A percentile compares a stretch with the other conserved stretches of the same genome.
These are phyloP conservation scores for Sebastes goodei DNA, from an alignment of 2,797 vertebrate genomes.

Conservation along the genomic window DNA sequence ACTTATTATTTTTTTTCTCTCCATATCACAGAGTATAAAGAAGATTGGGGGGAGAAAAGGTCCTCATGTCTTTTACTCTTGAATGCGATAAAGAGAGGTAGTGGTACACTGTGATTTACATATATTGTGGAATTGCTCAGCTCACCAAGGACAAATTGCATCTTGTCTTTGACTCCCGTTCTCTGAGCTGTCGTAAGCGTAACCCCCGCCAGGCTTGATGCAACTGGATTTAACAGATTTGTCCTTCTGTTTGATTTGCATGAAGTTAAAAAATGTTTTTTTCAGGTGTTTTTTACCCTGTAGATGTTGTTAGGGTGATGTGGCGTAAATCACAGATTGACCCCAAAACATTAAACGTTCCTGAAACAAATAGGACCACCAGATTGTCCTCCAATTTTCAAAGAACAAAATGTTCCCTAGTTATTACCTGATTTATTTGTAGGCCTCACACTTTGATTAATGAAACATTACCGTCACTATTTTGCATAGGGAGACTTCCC, in stretches of 20 bases:
- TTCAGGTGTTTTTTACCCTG: neutral
- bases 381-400: neutral
- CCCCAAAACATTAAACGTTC: neutral
- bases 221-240: slow-evolving; percentile 21
- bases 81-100: slow-evolving; percentile 55
- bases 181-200: slow-evolving; percentile 25
- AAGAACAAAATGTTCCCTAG: neutral
- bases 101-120: slow-evolving; percentile 57
- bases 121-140: slow-evolving; percentile 50
- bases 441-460: neutral
- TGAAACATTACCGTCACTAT: neutral
- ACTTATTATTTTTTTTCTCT: slow-evolving; percentile 35
- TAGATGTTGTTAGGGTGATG: neutral
- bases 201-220: slow-evolving; percentile 16
- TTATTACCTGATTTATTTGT: neutral
- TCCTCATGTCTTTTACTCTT: slow-evolving; percentile 58
- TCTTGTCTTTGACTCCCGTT: slow-evolving; percentile 30
- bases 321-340: neutral
- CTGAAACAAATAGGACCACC: neutral
- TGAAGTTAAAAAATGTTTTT: neutral
- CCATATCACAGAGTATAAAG: slow-evolving; percentile 43
- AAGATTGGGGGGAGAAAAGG: slow-evolving; percentile 39
- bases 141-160: slow-evolving; percentile 35
- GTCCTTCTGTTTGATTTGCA: slow-evolving; percentile 2
- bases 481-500: neutral